Base-by-base conservation (phyloP, 2,888 invertebrate genomes). In the Melinopterus prodromus region DNA sequence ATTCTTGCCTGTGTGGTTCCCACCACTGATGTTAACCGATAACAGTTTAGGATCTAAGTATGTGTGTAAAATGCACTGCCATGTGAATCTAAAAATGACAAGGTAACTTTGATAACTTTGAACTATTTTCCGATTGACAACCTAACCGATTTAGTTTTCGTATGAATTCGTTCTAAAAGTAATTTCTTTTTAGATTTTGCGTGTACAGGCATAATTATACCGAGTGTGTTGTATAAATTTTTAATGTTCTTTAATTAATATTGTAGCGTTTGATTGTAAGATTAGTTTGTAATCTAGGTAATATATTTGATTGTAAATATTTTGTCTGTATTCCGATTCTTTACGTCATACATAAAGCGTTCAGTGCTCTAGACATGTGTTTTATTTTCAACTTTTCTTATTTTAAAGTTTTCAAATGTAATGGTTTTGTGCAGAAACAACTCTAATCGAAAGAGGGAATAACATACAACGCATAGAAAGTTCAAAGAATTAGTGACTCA, bases 1-100 rank as follows among this genome's bases (percentile, higher is more conserved):
- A 26, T 26, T 26, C 26, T 26, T 26, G 3, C 26, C 26, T 26
- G 26, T 26, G 26, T 36, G 76, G 37, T 36, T 26, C 26, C 26
- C 71, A 77, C 76, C 77, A 53, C 12, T 53, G 53, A 53, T 53
- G 12, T 83, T 83, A 82, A 81, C 81, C 79, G 81, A 81, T 82
- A 83, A 83, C 79, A 77, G 80, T 83, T 82, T 83, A 84, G 82
- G 81, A 80, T 82, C 83, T 83, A 82, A 83, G 82, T 84, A 82
- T 85, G 84, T 86, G 85, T 85, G 82, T 84, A 84, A 84, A 84
- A 83, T 86, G 86, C 86, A 86, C 86, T 86, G 86, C 86, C 86
- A 86, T 84, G 83, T 84, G 83, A 86, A 85, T 53, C 53, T 53
- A 53, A 53, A 53, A 53, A 53, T 53, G 53, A 53, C 53, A 53